Base-by-base conservation (phyloP, 2,797 vertebrate species). In the Typhlichthys subterraneus region DNA sequence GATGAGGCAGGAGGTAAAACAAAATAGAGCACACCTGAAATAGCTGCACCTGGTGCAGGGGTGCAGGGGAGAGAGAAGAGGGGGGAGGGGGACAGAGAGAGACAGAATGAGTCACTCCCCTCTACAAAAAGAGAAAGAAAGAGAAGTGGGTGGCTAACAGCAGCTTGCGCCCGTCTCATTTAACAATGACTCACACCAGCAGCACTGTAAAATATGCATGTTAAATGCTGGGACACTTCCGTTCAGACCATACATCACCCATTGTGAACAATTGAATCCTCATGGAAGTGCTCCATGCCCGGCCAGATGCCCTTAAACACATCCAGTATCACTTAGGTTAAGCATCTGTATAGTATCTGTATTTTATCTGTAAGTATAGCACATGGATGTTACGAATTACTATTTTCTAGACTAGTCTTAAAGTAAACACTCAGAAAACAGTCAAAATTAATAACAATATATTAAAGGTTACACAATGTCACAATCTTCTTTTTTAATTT, bases 1-100 rank as follows among this genome's bases (percentile, higher is more conserved):
- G 59, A 68, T 23, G 53, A 71, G 59, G 14, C 13, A 49, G 23
- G 47, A 29, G 33, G 33, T 38, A 4, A 69, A 61, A 77, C 72
- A 64, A 92, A 90, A 75, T 90, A 87, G 91, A 87, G 38, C 87
- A 70, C 76, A 87, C 85, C 83, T 90, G 83, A 91, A 92, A 92
- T 91, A 92, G 88, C 85, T 64, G 62, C 11, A 53, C 72, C 75
- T 90, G 89, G 86, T 89, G 81, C 83, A 77, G 50, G 29, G 70
- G 50, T 57, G 62, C 4, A 2, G 14, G 74, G 53, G 2, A 10
- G 33, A 59, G 63, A 58, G 6, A 14, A 59, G 17, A 47, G 58
- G 59, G 45, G 14, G 31, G 73, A 52, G 57, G 60, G 3, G 45
- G 45, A 64, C 61, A 65, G 33, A 58, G 31, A 51, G 49, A 10